Conservation (phyloP, 2,113 vertebrate genomes). For the Vimba vimba region DNA sequence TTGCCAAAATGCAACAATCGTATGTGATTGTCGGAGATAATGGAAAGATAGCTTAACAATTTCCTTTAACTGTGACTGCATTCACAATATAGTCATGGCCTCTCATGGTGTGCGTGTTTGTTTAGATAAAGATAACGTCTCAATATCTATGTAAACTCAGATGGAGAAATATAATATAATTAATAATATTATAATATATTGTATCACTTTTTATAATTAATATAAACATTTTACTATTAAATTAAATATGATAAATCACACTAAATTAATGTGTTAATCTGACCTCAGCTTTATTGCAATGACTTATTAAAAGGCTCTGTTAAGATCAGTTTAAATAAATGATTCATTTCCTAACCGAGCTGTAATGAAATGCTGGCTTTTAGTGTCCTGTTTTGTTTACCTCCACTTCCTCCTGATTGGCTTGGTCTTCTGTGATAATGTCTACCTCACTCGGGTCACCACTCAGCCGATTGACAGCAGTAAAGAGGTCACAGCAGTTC, state of each 20-base stretch:
- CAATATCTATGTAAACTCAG: too few species aligned
- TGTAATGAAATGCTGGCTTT: slow-evolving; percentile 8
- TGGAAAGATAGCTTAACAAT: too few species aligned
- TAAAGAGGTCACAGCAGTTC: slow-evolving; percentile 87
- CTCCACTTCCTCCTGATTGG: slow-evolving; percentile 64
- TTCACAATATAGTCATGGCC: too few species aligned
- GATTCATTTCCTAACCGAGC: background rate
- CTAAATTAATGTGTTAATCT: background rate
- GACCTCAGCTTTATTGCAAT: background rate
- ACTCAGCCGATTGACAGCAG: slow-evolving; percentile 79
- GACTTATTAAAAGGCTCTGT: slow-evolving; percentile 13
- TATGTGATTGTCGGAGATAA: too few species aligned
- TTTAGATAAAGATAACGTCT: too few species aligned
- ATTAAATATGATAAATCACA: background rate
- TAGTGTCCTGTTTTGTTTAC: slow-evolving; percentile 41
- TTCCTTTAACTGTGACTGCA: too few species aligned
- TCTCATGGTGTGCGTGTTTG: too few species aligned
- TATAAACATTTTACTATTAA: background rate
- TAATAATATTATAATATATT: too few species aligned
- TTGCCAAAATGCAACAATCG: too few species aligned
- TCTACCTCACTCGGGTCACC: slow-evolving; percentile 59
- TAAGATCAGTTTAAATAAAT: slow-evolving; percentile 14
- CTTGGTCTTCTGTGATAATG: slow-evolving; percentile 18
- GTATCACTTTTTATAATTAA: background rate
- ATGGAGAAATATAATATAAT: too few species aligned